These are phyloP conservation scores for Cryptophagus acutangulus DNA, from an alignment of 2,888 invertebrate species.

Conservation along the genomic window DNA sequence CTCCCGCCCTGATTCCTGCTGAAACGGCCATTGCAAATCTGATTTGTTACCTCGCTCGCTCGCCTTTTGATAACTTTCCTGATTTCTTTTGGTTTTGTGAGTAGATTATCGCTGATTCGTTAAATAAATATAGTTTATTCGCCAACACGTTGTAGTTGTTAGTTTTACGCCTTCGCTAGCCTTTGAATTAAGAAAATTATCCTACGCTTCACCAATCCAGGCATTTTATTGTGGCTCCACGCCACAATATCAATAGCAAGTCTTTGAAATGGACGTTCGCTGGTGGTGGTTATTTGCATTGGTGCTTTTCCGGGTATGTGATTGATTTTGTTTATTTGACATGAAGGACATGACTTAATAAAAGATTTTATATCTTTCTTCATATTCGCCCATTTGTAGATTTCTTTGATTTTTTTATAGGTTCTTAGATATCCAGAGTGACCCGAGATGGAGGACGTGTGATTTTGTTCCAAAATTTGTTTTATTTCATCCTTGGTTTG, in stretches of 20 bases:
- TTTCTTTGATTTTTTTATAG: not conserved
- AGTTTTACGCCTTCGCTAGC: too few species aligned
- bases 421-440: not conserved
- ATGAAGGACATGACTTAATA: not conserved
- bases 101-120: too few species aligned
- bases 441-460: conserved; percentile 1
- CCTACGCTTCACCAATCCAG: too few species aligned
- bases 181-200: too few species aligned
- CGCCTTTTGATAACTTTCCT: too few species aligned
- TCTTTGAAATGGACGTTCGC: conserved; percentile 26
- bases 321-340: conserved; percentile 4
- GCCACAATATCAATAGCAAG: conserved; percentile 29
- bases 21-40: too few species aligned
- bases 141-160: too few species aligned
- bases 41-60: too few species aligned
- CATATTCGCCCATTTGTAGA: not conserved
- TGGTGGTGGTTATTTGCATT: conserved; percentile 32
- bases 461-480: conserved; percentile 14
- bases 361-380: not conserved
- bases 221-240: too few species aligned
- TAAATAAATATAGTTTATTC: too few species aligned
- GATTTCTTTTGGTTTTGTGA: too few species aligned
- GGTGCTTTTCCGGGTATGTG: conserved; percentile 21
- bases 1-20: too few species aligned
- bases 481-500: conserved; percentile 6